Evolutionary conservation across 2,888 invertebrate genomes (phyloP), one percentile per base, ranked within the genome.

Genomic region (Neria commutata): DNA sequence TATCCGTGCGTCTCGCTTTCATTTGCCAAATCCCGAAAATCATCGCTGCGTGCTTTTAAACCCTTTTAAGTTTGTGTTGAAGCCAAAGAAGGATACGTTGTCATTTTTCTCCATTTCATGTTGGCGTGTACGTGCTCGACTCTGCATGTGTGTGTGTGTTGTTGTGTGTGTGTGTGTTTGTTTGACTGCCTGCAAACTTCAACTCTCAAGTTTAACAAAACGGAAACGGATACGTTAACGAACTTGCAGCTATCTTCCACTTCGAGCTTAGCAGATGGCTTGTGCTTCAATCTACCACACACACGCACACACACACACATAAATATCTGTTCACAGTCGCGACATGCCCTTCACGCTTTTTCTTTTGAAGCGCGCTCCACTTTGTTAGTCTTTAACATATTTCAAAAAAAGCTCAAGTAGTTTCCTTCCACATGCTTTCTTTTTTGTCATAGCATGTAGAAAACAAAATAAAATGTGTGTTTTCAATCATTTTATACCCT

Each of bases 181-280:
- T 16, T 17, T 37, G 47, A 46, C 58, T 61, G 56, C 34, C 37
- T 42, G 17, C 42, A 42, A 42, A 17, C 21, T 42, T 42, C 42
- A 42, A 52, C 56, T n/a, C n/a, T 46, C 54, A 63, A 69, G 65
- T 68, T 69, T 64, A 62, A 63, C 62, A 60, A 67, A 67, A 66
- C 60, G 64, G 63, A 63, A 67, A 65, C 64, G 67, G 63, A 66
- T 66, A 65, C 68, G 66, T 63, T 67, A 67, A 70, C 68, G 67
- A 68, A 70, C 66, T 67, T 65, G 50, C 66, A 62, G 64, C 63
- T 61, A 67, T 65, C 65, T 67, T 63, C 54, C 59, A 65, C 61
- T 61, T 61, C n/a, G 62, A 65, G 50, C 58, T 61, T 61, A 56
- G 56, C 56, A 56, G 25, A 55, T 23, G 42, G 42, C 42, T 19